Evolutionary conservation across 1,140 invertebrate species (phyloP), one percentile per base, ranked within the genome.

Genomic region (Zaprionus gabonicus): DNA sequence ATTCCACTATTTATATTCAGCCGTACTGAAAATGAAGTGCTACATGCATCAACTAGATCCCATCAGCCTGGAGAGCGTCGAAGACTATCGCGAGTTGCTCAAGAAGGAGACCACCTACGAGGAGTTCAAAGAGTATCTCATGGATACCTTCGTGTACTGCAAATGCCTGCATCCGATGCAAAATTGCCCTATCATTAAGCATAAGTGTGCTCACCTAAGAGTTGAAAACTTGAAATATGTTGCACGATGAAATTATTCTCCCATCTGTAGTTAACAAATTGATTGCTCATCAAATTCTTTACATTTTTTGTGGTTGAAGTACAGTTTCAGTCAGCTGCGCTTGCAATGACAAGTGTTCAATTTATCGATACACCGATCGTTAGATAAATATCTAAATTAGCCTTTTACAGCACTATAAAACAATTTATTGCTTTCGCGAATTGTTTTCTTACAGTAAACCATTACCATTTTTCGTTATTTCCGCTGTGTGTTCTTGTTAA

Each of bases 31-130:
- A 53, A 44, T 85, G 2, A 90, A 90, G 53, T 86, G 78, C 49
- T 71, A 31, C 41, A 77, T 86, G 86, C 85, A 91, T 59, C 85
- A 91, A 36, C 56, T 91, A 60, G 85, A 90, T 41, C 85, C 85
- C 3, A 55, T 90, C 2, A 82, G 64, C 31, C 17, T 82, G 53
- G 86, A 85, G 23, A 86, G 76, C 53, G 73, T 90, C 7, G 85
- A 85, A 38, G 85, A 90, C 0, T 90, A 90, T 27, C 82, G 82
- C 7, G 69, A 79, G 3, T 27, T 90, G 25, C 59, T 91, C 6
- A 75, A 79, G 4, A 60, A 41, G 3, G 78, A 81, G 2, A 57
- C 58, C 2, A 4, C 20, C 2, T 28, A 62, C 23, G 82, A 85
- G n/a, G 85, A 90, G 15, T 82, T 91, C 28, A 27, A 75, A 0